phyloP scores from a whole-genome alignment of 2,888 invertebrate genomes.

The Caenorhabditis angaria region DNA sequence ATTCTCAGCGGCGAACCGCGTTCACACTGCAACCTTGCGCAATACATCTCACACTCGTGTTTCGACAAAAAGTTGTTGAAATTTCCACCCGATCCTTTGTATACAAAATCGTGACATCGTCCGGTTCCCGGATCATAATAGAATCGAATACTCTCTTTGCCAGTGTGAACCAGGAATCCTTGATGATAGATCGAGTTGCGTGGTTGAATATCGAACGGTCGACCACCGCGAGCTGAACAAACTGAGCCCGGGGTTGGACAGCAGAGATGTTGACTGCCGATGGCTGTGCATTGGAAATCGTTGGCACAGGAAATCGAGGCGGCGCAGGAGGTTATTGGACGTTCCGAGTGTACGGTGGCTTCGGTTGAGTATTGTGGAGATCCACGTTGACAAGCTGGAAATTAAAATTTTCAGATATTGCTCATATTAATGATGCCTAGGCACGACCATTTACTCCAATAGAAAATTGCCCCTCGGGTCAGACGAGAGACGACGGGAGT shows the following conservation, averaged over 20 bases:
- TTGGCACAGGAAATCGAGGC: constrained; percentile 51
- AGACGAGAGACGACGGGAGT: no score
- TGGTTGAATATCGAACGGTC: constrained; percentile 55
- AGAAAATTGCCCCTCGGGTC: no score
- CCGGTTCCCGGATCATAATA: constrained; percentile 58
- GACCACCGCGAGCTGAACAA: constrained; percentile 56
- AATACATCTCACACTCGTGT: constrained; percentile 63
- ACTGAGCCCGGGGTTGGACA: constrained; percentile 57
- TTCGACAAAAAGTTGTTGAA: constrained; percentile 64
- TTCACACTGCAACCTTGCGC: constrained; percentile 61
- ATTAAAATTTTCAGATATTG: no score
- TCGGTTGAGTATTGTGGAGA: constrained; percentile 59
- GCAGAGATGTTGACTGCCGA: constrained; percentile 61
- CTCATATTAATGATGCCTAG: no score
- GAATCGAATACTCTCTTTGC: constrained; percentile 56
- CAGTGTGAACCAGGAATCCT: constrained; percentile 53
- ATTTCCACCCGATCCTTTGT: constrained; percentile 63
- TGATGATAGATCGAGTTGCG: constrained; percentile 50
- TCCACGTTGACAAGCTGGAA: constrained; percentile 58
- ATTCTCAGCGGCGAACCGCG: constrained; percentile 58
- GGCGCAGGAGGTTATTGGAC: constrained; percentile 56
- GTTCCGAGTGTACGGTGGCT: constrained; percentile 49
- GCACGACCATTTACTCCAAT: no score
- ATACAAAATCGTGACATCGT: constrained; percentile 53
- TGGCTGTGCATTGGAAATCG: constrained; percentile 59